Percentiles rank a stretch among this genome's conserved stretches.
Evolutionary conservation across 2,888 invertebrate species (phyloP).

Genomic region (Nomada ferruginata): DNA sequence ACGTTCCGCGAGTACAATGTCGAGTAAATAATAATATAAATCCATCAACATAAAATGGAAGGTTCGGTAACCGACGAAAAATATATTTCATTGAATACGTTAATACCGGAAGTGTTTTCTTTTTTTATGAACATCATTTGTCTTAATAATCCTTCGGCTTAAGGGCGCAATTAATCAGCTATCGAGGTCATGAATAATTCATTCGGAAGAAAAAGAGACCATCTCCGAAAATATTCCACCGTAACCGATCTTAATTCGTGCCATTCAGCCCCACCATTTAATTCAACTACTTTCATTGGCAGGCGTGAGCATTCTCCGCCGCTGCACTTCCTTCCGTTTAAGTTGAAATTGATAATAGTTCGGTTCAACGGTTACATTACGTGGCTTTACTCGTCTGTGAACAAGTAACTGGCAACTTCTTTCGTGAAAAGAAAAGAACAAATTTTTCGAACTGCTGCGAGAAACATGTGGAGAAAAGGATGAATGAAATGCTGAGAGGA

Average conservation of each 20-base stretch:
- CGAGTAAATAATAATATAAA: background rate
- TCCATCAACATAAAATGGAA: background rate
- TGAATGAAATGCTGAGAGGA: background rate
- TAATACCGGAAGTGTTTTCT: constrained; percentile 33
- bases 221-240: constrained; percentile 67
- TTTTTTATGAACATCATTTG: constrained; percentile 51
- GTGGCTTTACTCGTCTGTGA: constrained; percentile 12
- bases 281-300: constrained; percentile 65
- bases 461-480: constrained; percentile 13
- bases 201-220: constrained; percentile 55
- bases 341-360: constrained; percentile 59
- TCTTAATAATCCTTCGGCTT: constrained; percentile 72
- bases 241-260: constrained; percentile 69
- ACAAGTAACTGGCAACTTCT: constrained; percentile 25
- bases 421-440: background rate
- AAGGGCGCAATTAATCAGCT: constrained; percentile 71
- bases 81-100: constrained; percentile 28
- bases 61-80: background rate
- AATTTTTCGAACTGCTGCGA: background rate
- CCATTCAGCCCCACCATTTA: constrained; percentile 64
- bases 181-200: constrained; percentile 72
- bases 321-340: constrained; percentile 63
- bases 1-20: background rate
- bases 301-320: constrained; percentile 53
- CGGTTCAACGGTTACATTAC: constrained; percentile 45